Base-by-base conservation (phyloP, 2,113 vertebrate genomes). In the Rutilus rutilus region DNA sequence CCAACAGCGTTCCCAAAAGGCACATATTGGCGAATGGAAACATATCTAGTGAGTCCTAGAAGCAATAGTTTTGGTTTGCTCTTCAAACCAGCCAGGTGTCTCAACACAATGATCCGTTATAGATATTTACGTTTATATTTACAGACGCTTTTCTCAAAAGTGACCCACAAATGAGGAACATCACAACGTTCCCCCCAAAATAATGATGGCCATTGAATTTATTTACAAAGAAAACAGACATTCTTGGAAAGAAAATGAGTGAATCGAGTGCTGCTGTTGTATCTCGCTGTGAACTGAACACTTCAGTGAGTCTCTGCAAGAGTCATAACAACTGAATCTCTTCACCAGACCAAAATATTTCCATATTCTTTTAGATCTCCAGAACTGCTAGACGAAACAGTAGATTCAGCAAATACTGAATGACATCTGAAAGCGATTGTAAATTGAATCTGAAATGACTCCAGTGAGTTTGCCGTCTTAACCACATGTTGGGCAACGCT, bases 401-500 rank as follows among this genome's bases (percentile, higher is more conserved):
- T 59, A 17, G 23, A 80, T 45, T 80, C 23, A 45, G 21, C 36
- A 64, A 87, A 78, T 5, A 27, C 47, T 30, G 27, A n/a, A 42
- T 42, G 71, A 15, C 5, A 73, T 83, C 39, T 23, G 50, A 59
- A 25, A 67, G 5, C 9, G 6, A 57, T 14, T n/a, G 57, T 65
- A 27, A 62, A 45, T 14, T 47, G 12, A 62, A 30, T 75, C 33
- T 64, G 59, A 30, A 33, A 33, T 23, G 71, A 45, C 36, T 21
- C 52, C 69, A 62, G 57, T 47, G 83, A 54, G 52, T 33, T 36
- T 60, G 83, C 25, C 15, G 76, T 78, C 69, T 42, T 47, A 84
- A 84, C 42, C 82, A 67, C 86, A 85, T 86, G 33, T 82, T 74
- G 83, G 80, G 79, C 45, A 82, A 67, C 23, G 27, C 59, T 36